These are phyloP conservation scores for Syrista parreyssii DNA, from an alignment of 2,888 invertebrate species.

Conservation along the genomic window DNA sequence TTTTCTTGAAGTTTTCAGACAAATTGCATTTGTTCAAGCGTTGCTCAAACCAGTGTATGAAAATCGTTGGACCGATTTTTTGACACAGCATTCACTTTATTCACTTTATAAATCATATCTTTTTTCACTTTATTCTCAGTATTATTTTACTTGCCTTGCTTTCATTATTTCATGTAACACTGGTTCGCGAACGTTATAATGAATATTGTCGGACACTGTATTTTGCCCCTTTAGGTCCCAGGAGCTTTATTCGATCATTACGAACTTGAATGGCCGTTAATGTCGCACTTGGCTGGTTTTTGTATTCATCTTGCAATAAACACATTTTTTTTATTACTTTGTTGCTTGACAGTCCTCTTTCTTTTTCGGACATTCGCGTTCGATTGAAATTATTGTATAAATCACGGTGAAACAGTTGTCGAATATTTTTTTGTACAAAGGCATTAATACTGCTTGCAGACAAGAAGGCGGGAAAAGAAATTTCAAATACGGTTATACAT, in stretches of 20 bases:
- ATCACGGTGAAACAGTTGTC: background rate
- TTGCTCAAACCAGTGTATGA: background rate
- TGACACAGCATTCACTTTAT: background rate
- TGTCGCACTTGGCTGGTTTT: slow-evolving; percentile 40
- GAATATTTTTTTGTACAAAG: background rate
- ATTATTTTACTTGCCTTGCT: slow-evolving; percentile 4
- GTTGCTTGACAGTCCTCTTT: slow-evolving; percentile 15
- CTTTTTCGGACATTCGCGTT: background rate
- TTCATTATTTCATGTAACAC: background rate
- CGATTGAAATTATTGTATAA: background rate
- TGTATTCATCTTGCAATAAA: slow-evolving; percentile 39
- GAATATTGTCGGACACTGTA: background rate
- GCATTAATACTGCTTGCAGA: background rate
- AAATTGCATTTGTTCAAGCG: background rate
- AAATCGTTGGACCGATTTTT: background rate
- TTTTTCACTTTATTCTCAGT: background rate
- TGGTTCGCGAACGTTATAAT: background rate
- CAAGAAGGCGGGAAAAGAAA: background rate
- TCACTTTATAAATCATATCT: background rate
- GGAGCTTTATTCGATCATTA: slow-evolving; percentile 54
- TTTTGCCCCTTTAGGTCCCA: slow-evolving; percentile 49
- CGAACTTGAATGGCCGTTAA: slow-evolving; percentile 50
- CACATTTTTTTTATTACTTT: slow-evolving; percentile 36
- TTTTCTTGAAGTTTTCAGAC: background rate
- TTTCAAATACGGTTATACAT: background rate